Base-by-base conservation (phyloP, 1,140 invertebrate genomes). In the Papilio machaon region DNA sequence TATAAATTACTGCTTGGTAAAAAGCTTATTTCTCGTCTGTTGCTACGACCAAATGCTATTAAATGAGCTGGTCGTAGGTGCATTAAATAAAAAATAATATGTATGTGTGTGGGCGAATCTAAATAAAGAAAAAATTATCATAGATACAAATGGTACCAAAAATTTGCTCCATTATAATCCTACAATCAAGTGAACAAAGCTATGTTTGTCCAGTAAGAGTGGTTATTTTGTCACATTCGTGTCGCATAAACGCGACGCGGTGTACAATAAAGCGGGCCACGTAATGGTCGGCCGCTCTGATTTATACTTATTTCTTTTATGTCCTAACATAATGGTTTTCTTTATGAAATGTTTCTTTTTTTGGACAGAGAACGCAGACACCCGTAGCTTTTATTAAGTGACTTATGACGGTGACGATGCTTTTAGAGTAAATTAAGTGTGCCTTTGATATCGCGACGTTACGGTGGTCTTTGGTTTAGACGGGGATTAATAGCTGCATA, bases 241-340 rank as follows among this genome's bases (percentile, higher is more conserved):
- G 88, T 90, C 84, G 82, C 82, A 85, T 85, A 91, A 91, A 92
- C 90, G 91, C 91, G 91, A 91, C 89, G 86, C 89, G 88, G 91
- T 82, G 85, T 87, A 93, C 91, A 92, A 92, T 92, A 92, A 92
- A 85, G 87, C 84, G 83, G 84, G 81, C 87, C 84, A 85, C 83
- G 88, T 92, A 94, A 94, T 93, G 91, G 91, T 85, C 83, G 88
- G 83, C 92, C 85, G 85, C 84, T 89, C 89, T 91, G 91, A 94
- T 93, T 94, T 94, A 94, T 92, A 90, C 89, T 89, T 89, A 92
- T 93, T 94, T 90, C 90, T 92, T 94, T 93, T 92, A 92, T 92
- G 91, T 89, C 82, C 88, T 83, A 85, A 85, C 87, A 80, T 90
- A 91, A 93, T 92, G 88, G 90, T 85, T 90, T 89, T 90, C 89